Evolutionary conservation across 2,113 vertebrate genomes (phyloP).

Genomic region (Theropithecus gelada): DNA sequence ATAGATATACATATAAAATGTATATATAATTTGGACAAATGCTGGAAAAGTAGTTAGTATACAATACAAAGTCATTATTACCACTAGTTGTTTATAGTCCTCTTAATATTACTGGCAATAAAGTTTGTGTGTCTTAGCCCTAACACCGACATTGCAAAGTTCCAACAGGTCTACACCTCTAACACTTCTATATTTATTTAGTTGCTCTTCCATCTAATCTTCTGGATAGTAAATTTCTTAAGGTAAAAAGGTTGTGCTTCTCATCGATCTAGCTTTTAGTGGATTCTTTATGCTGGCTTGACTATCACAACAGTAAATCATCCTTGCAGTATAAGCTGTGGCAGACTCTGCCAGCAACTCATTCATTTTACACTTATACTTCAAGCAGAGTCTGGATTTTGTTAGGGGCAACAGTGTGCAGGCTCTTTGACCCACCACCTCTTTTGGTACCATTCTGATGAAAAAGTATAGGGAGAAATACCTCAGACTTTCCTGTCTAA

Average conservation of each 20-base stretch:
- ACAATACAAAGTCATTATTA: background rate
- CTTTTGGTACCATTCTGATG: background rate
- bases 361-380: background rate
- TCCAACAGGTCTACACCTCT: background rate
- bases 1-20: background rate
- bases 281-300: background rate
- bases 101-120: background rate
- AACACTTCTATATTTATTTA: background rate
- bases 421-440: background rate
- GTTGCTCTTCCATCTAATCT: background rate
- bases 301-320: background rate
- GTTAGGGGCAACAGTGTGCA: fast-evolving
- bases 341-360: background rate
- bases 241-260: background rate
- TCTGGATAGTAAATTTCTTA: background rate
- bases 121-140: background rate
- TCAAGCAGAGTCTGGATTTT: background rate
- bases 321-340: background rate
- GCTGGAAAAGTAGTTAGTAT: background rate
- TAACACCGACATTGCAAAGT: background rate
- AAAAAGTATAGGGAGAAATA: background rate
- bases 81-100: background rate
- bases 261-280: background rate
- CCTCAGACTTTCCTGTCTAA: background rate
- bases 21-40: background rate